phyloP scores from a whole-genome alignment of 2,888 invertebrate species.

The Teleiodes luculella region DNA sequence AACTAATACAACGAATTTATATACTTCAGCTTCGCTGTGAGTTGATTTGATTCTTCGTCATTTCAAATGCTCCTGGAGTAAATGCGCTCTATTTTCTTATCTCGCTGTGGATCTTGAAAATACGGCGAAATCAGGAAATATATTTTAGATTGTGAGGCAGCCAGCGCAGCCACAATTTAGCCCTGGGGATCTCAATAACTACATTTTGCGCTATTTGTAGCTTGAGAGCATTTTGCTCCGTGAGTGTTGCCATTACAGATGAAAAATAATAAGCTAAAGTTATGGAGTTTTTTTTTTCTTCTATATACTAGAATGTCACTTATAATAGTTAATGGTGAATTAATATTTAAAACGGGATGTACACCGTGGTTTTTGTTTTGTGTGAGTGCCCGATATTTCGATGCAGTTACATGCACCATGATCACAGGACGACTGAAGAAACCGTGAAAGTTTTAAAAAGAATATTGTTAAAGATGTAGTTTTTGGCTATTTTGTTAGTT shows the following conservation, averaged over 20 bases:
- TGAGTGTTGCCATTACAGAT: too few species aligned
- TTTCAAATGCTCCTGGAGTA: background rate
- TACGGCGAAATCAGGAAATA: slow-evolving; percentile 33
- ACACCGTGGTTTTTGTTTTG: too few species aligned
- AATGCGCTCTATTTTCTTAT: slow-evolving; percentile 3
- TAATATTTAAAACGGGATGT: too few species aligned
- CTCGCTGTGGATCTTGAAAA: slow-evolving; percentile 19
- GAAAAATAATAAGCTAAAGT: too few species aligned
- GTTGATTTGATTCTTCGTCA: background rate
- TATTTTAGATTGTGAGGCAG: slow-evolving; percentile 45
- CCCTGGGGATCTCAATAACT: slow-evolving; percentile 44
- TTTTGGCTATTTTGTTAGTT: slow-evolving; percentile 13
- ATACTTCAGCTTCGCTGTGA: background rate
- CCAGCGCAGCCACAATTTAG: slow-evolving; percentile 43
- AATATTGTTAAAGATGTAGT: too few species aligned
- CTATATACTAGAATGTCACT: too few species aligned
- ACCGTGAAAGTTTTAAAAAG: too few species aligned
- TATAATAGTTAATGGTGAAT: too few species aligned
- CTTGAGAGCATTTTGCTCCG: slow-evolving; percentile 23
- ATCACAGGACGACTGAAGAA: too few species aligned
- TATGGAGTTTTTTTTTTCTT: too few species aligned
- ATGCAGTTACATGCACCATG: too few species aligned
- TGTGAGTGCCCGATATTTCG: too few species aligned
- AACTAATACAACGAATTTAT: background rate
- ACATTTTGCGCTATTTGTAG: slow-evolving; percentile 47